These are phyloP conservation scores for Microcebus tavaratra DNA, from an alignment of 2,113 vertebrate genomes.

Conservation along the genomic window DNA sequence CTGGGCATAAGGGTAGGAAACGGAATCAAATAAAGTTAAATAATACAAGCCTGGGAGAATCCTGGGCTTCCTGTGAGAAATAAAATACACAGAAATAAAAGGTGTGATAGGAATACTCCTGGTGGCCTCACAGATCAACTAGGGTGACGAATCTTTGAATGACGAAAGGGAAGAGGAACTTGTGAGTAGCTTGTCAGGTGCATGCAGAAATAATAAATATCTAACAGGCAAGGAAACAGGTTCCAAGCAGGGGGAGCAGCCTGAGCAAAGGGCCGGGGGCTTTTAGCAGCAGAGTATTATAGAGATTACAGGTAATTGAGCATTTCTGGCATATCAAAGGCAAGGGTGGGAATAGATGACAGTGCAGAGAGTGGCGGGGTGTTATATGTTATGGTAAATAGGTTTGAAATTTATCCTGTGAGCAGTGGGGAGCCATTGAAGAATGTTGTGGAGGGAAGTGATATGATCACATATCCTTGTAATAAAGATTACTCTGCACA, in stretches of 20 bases:
- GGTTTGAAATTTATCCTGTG: background rate
- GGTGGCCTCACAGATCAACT: background rate
- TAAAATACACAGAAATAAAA: background rate
- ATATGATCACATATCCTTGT: background rate
- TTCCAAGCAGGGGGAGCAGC: background rate
- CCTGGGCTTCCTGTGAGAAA: background rate
- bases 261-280: background rate
- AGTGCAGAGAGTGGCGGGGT: background rate
- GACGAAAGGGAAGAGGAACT: background rate
- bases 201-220: background rate
- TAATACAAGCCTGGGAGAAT: background rate
- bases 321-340: background rate
- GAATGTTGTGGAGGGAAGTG: background rate
- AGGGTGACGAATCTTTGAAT: background rate
- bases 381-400: background rate
- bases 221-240: background rate
- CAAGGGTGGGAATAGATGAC: no score
- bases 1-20: background rate
- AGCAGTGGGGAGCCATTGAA: background rate
- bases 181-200: background rate
- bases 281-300: background rate
- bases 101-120: background rate
- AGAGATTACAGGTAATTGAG: background rate
- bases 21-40: background rate
- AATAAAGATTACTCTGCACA: background rate